Percentiles rank a stretch among this genome's conserved stretches.
phyloP scores from a whole-genome alignment of 2,888 invertebrate species.

The Nomada ruficornis region DNA sequence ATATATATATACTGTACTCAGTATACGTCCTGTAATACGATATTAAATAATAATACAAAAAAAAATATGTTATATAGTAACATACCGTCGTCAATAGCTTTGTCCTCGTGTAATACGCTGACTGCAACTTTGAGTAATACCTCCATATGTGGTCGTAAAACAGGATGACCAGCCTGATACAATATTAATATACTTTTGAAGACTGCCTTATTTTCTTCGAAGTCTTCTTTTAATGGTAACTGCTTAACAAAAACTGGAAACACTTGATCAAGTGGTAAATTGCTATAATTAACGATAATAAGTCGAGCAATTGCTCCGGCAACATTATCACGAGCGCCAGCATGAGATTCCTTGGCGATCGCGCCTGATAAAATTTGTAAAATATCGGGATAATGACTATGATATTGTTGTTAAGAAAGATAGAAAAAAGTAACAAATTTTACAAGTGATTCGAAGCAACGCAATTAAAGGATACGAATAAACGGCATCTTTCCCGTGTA shows the following conservation, averaged over 20 bases:
- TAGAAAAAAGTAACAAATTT: neutral
- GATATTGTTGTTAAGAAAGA: constrained; percentile 63
- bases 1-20: neutral
- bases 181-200: constrained; percentile 88
- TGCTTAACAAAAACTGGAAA: constrained; percentile 89
- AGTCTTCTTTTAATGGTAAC: constrained; percentile 90
- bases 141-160: constrained; percentile 85
- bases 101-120: constrained; percentile 86
- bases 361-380: constrained; percentile 88
- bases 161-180: constrained; percentile 87
- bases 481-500: constrained; percentile 88
- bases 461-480: constrained; percentile 86
- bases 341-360: constrained; percentile 88
- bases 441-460: neutral
- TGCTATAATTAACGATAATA: constrained; percentile 87
- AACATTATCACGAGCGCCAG: constrained; percentile 90
- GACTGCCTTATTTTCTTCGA: constrained; percentile 90
- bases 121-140: constrained; percentile 86
- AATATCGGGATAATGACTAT: constrained; percentile 88
- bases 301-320: constrained; percentile 91
- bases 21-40: neutral
- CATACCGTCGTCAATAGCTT: constrained; percentile 85
- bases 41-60: neutral
- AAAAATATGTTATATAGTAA: constrained; percentile 2
- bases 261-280: constrained; percentile 90